Base-by-base conservation (phyloP, 2,888 invertebrate genomes). In the Acronicta psi region DNA sequence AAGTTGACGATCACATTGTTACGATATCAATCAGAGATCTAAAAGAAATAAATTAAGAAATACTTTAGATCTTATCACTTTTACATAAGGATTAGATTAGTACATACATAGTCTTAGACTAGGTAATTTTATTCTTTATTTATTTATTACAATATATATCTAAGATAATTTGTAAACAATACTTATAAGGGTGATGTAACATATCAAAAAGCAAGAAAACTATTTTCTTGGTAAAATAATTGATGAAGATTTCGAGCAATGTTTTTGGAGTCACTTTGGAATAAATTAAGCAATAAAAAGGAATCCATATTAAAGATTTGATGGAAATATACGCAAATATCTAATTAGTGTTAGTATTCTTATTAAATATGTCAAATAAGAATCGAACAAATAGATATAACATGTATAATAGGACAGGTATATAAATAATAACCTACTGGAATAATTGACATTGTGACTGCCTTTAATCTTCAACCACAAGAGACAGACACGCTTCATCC, bases 21-120 rank as follows among this genome's bases (percentile, higher is more conserved):
- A 71, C 56, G 75, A 74, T 75, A 71, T 69, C 54, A 64, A 71
- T 75, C 69, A 34, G 72, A 73, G 72, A 75, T 73, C 72, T 68
- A 64, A 71, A 65, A 34, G 11, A 70, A 41, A 67, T 47, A 55
- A 52, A 58, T 62, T 53, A 65, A 54, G 34, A 58, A 52, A 55
- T 59, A 55, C 23, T 51, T 47, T 51, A 59, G 43, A 69, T 55
- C 57, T 58, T 56, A 60, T 56, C 43, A 37, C 56, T 51, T 58
- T 58, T n/a, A 57, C 16, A 40, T 54, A 55, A 42, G 52, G 34
- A 37, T 50, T 25, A 54, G 23, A 44, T 50, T 59, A 31, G n/a
- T 31, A 44, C 10, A 51, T 42, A 54, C 20, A 43, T 46, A 52
- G 69, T 68, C 61, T 45, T 69, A 54, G 41, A 49, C 41, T 49